Base-by-base conservation (phyloP, 2,113 vertebrate genomes). In the human region DNA sequence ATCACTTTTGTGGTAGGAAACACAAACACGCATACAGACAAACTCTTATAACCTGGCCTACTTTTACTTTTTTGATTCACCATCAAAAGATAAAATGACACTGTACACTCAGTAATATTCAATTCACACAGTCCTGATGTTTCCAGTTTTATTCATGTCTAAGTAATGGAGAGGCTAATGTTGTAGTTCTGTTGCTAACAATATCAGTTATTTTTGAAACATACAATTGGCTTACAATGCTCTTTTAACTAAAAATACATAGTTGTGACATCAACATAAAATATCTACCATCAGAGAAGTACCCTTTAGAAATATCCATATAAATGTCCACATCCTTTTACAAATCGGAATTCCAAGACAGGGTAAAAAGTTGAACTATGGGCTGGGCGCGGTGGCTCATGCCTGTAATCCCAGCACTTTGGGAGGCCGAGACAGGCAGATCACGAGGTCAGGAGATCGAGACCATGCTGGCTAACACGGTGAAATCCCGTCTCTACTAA, bases 1-100 rank as follows among this genome's bases (percentile, higher is more conserved):
- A 16, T 70, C 68, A 73, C 68, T 97, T 16, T 16, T 13, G 64
- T 55, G 78, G 59, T 27, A 78, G 78, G 81, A 96, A 93, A 78
- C 68, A 61, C 78, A 75, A 27, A 18, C 9, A 1, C 1, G 0
- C 9, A 16, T 7, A 32, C 38, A 50, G 9, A 32, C 18, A 12
- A 2, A 22, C 38, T 25, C 43, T 57, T 18, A 1, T 4, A 72
- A 20, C 32, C 13, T 23, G 0, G 0, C 20, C 48, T 6, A 11
- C 35, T 68, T 86, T 50, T 25, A 0, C 55, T 82, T 55, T 50
- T 38, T 52, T 85, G 76, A 40, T 45, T 96, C 50, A 11, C 20
- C 40, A 13, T 25, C 1, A 16, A 80, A 81, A 83, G 52, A 40
- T 2, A n/a, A 95, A 38, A n/a, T 48, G 17, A 83, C 35, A n/a